Conservation (phyloP, 2,113 vertebrate species). For the Mesocricetus auratus region DNA sequence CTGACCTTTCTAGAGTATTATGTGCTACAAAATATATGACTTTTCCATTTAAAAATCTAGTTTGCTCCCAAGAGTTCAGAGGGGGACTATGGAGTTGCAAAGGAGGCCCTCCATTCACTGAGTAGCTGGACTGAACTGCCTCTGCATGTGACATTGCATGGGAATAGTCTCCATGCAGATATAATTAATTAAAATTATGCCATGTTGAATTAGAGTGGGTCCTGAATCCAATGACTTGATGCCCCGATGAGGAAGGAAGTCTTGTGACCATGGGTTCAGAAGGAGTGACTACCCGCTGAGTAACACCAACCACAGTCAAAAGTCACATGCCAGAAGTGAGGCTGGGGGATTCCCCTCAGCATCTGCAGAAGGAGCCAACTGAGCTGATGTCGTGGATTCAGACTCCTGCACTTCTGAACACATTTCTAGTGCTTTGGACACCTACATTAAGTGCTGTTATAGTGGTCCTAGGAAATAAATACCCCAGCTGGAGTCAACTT, state of each 20-base stretch:
- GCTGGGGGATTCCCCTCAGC: not conserved
- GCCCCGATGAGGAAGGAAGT: not conserved
- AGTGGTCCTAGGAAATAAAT: not conserved
- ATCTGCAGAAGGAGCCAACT: not conserved
- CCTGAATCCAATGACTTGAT: not conserved
- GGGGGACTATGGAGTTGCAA: not conserved
- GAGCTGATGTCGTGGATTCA: not conserved
- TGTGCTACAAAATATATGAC: not conserved
- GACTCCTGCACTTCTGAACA: not conserved
- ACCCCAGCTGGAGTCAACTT: not conserved
- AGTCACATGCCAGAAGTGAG: not conserved
- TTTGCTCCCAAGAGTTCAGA: conserved; percentile 15
- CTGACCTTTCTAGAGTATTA: not conserved
- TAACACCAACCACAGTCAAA: not conserved
- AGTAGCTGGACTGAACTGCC: not conserved
- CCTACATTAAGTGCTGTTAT: not conserved
- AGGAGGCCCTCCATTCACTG: not conserved
- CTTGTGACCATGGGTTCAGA: not conserved
- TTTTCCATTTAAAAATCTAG: conserved; percentile 44
- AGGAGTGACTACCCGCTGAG: not conserved
- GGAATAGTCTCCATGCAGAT: not conserved
- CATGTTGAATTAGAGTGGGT: not conserved
- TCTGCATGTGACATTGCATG: not conserved
- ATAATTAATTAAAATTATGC: conserved; percentile 23
- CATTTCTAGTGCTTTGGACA: conserved; percentile 1